Evolutionary conservation across 2,113 vertebrate species (phyloP).

Genomic region (Callionymus lyra): DNA sequence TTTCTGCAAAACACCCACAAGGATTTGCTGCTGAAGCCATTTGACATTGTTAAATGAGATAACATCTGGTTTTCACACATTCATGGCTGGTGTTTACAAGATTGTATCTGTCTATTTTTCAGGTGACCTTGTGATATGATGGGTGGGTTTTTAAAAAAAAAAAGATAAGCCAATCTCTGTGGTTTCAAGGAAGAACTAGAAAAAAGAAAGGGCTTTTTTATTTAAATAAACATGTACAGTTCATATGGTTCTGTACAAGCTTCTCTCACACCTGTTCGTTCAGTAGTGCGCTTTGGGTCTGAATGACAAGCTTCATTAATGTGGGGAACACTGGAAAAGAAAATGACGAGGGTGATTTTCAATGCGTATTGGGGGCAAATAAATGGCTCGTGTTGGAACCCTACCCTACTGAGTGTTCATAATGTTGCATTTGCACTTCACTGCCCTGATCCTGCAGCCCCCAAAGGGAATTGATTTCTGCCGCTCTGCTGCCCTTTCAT

Average conservation of each 20-base stretch:
- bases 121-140: no score
- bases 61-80: no score
- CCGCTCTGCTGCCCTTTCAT: constrained; percentile 33
- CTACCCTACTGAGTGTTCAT: constrained; percentile 41
- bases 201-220: no score
- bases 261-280: constrained; percentile 1
- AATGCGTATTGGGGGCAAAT: constrained; percentile 45
- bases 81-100: no score
- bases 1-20: no score
- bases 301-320: constrained; percentile 9
- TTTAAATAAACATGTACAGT: no score
- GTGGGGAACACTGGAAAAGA: constrained; percentile 19
- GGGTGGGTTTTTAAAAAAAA: no score
- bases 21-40: no score
- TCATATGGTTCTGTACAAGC: no score
- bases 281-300: neutral
- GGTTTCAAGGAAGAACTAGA: neutral
- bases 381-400: constrained; percentile 29
- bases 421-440: constrained; percentile 49
- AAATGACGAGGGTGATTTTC: constrained; percentile 36
- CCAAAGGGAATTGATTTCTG: constrained; percentile 48
- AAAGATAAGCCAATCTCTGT: no score
- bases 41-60: no score
- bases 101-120: no score
- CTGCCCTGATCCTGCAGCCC: constrained; percentile 34